Evolutionary conservation across 2,888 invertebrate genomes (phyloP), one percentile per base, ranked within the genome.

Genomic region (Sphinx pinastri): DNA sequence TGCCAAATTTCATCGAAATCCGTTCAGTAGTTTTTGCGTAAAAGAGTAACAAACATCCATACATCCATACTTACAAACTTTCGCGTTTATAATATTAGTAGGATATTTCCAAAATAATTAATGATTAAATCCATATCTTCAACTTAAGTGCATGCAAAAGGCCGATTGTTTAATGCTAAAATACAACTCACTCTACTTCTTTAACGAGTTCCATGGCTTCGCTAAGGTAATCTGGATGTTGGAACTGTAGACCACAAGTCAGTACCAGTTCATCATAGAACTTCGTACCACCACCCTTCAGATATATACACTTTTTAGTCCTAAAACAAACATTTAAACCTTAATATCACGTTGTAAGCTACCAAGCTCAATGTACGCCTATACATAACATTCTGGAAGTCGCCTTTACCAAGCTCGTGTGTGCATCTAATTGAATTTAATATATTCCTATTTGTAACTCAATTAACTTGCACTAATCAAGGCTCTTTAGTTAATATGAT

Each of bases 231-330:
- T 91, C 85, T 0, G 95, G 95, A 76, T 94, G 94, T 75, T 95
- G 95, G 77, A 94, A 95, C 79, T 95, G 95, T 51, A 90, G 86
- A 0, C 95, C 95, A 74, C 94, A 94, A 49, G 95, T 93, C 59
- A 96, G 78, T 31, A 95, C 94, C 51, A 96, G 78, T 71, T 94
- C 88, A 74, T 96, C 95, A 77, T 96, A 96, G 59, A 88, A 91
- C 70, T 95, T 86, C 11, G 82, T 74, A 0, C 85, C 84, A 5
- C 91, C 91, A 1, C 91, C 88, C 79, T 90, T 93, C 7, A 96
- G 84, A 3, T 92, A 82, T n/a, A 96, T 92, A 73, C 93, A 94
- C 82, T 96, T 95, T 72, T 95, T 92, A 76, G 95, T 94, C 71
- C 95, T 94, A 74, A 16, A 79, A 75, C 51, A 0, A 47, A 52